Percentiles rank a stretch among this genome's conserved stretches.
Evolutionary conservation across 2,797 vertebrate genomes (phyloP).

Genomic region (Phoebastria nigripes): DNA sequence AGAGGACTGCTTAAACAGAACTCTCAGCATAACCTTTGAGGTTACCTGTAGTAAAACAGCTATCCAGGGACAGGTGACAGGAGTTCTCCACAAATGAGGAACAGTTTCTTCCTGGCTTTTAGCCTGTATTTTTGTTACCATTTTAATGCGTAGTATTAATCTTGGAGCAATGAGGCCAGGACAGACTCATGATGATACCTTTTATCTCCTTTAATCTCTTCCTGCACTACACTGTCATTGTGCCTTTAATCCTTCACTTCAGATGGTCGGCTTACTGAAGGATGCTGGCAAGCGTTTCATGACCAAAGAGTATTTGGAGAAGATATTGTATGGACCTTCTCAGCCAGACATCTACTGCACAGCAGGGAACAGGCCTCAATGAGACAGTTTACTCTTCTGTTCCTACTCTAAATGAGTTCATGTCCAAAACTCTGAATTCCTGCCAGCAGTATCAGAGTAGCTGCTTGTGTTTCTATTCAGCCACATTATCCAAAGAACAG

Average conservation of each 20-base stretch:
- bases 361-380: conserved; percentile 31
- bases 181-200: not conserved
- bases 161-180: not conserved
- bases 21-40: not conserved
- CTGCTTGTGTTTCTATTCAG: conserved; percentile 44
- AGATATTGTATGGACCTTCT: not conserved
- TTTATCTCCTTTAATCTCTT: not conserved
- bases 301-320: not conserved
- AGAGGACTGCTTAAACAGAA: not conserved
- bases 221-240: not conserved
- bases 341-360: conserved; percentile 12
- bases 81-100: not conserved
- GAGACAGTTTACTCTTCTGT: conserved; percentile 37
- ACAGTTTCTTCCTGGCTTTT: not conserved
- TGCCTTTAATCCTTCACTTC: not conserved
- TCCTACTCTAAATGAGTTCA: conserved; percentile 48
- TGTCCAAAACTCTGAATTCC: conserved; percentile 28
- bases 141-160: not conserved
- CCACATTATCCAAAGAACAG: conserved; percentile 24
- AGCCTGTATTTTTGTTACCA: not conserved
- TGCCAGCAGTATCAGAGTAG: conserved; percentile 46
- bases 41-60: not conserved
- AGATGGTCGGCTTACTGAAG: not conserved
- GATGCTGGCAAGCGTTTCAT: not conserved
- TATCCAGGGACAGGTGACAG: not conserved